These are phyloP conservation scores for Macropus fuliginosus DNA, from an alignment of 2,797 vertebrate species.

Conservation along the genomic window DNA sequence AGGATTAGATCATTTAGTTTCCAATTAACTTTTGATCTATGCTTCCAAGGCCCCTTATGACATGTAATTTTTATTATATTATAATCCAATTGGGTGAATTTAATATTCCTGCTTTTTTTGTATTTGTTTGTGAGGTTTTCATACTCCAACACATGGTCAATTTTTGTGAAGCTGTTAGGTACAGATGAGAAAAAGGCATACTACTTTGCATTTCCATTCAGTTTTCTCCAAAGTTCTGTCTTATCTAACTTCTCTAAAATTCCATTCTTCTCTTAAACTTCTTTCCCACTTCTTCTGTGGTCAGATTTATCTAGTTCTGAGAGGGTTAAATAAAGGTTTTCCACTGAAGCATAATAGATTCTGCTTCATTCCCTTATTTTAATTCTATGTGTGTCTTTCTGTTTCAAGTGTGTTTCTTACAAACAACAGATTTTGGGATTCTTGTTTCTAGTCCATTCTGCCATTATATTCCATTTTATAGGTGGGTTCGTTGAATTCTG, in stretches of 20 bases:
- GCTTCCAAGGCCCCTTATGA: neutral
- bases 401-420: neutral
- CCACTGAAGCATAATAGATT: neutral
- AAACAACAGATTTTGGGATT: neutral
- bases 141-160: neutral
- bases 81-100: neutral
- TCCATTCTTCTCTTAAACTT: neutral
- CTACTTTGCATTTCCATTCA: neutral
- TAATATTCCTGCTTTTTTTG: neutral
- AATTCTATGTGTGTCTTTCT: neutral
- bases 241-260: neutral
- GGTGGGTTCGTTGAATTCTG: neutral
- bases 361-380: neutral
- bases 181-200: neutral
- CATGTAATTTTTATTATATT: neutral
- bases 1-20: neutral
- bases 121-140: neutral
- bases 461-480: neutral
- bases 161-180: neutral
- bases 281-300: neutral
- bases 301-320: neutral
- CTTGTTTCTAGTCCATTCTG: neutral
- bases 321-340: neutral
- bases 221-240: neutral
- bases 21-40: neutral